phyloP scores from a whole-genome alignment of 1,140 invertebrate species.

The Rhyacophila brunnea region DNA sequence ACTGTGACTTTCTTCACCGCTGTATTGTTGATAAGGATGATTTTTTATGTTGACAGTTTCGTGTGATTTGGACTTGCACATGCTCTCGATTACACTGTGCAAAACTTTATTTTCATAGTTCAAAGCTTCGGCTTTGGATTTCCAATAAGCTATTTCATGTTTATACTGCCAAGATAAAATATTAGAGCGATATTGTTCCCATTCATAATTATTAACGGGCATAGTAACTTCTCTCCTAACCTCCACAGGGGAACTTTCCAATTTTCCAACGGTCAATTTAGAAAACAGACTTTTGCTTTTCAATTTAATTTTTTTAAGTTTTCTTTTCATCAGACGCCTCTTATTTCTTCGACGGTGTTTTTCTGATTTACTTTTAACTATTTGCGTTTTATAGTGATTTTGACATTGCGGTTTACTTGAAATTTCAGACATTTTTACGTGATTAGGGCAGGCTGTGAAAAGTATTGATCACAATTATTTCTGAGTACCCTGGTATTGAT shows the following conservation, averaged over 20 bases:
- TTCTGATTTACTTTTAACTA: not conserved
- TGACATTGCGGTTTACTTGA: not conserved
- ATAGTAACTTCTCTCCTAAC: no score
- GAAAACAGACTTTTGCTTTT: no score
- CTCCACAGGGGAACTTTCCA: no score
- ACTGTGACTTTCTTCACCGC: not conserved
- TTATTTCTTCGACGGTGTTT: no score
- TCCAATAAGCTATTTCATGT: conserved; percentile 65
- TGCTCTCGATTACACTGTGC: conserved; percentile 43
- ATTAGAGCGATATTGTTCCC: conserved; percentile 42
- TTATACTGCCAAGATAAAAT: conserved; percentile 54
- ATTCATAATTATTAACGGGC: conserved; percentile 18
- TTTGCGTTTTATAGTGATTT: not conserved
- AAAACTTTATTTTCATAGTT: conserved; percentile 64
- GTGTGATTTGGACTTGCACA: conserved; percentile 38
- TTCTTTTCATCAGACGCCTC: no score
- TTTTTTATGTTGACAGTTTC: conserved; percentile 37
- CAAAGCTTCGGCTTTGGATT: conserved; percentile 61
- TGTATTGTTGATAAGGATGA: not conserved
- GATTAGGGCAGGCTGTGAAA: no score
- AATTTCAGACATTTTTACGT: no score
- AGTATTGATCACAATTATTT: no score
- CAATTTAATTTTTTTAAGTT: no score
- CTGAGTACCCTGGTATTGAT: no score
- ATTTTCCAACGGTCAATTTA: no score